Evolutionary conservation across 2,888 invertebrate genomes (phyloP).

Genomic region (Periphyllus acericola): DNA sequence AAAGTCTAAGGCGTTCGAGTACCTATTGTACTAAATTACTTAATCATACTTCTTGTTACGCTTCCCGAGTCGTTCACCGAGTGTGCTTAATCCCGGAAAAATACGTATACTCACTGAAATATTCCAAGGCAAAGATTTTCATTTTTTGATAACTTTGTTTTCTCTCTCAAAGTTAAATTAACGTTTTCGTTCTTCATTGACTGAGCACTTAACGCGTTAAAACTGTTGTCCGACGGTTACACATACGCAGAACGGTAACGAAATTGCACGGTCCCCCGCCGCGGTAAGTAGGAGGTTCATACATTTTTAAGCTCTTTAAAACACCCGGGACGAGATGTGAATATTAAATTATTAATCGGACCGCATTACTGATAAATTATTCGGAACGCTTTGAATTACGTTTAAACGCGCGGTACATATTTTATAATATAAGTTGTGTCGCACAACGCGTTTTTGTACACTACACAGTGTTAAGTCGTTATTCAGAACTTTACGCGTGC

Average conservation of each 20-base stretch:
- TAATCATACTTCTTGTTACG: not conserved
- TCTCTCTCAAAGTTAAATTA: not conserved
- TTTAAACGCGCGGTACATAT: not conserved
- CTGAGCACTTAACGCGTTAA: not conserved
- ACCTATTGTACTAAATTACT: not conserved
- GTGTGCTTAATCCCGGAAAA: too few relatives aligned
- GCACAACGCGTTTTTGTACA: too few relatives aligned
- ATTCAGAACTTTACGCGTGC: too few relatives aligned
- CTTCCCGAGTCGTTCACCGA: not conserved
- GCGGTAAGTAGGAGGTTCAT: not conserved
- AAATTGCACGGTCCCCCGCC: not conserved
- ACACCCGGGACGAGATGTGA: not conserved
- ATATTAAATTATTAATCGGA: not conserved
- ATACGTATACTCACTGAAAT: not conserved
- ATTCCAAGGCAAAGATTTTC: not conserved
- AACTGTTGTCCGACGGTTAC: not conserved
- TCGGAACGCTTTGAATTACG: not conserved
- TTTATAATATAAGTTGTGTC: too few relatives aligned
- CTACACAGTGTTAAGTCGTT: too few relatives aligned
- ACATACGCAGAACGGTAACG: not conserved
- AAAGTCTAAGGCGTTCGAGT: not conserved
- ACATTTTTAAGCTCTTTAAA: not conserved
- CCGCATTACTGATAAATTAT: not conserved
- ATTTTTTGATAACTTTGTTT: not conserved
- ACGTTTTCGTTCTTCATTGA: not conserved